Base-by-base conservation (phyloP, 53 echinoderm and acorn worm species). In the Hippasteria phrygiana region DNA sequence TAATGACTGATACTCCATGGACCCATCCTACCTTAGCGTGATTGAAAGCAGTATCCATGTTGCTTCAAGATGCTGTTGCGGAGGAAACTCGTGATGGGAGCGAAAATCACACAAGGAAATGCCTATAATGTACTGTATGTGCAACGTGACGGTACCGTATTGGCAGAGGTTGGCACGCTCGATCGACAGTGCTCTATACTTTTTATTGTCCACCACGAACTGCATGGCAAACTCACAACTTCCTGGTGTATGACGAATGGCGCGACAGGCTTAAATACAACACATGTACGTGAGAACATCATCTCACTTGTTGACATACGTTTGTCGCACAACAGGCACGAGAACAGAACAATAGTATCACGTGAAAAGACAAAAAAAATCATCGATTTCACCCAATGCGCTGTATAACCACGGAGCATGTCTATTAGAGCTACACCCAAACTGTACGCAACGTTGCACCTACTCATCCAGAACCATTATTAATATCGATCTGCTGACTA, bases 271-370 rank as follows among this genome's bases (percentile, higher is more conserved):
- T 6, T 18, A 3, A 77, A 41, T 29, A 51, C 20, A 34, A 62
- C n/a, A 62, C 62, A 1, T 10, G 4, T 26, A 62, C 62, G 7
- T 10, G 4, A 33, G 77, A 77, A 34, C 59, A 39, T 59, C 40
- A 24, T 27, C 55, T 8, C 39, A 55, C 59, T 78, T 78, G 78
- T 78, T 78, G 78, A 78, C 78, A 55, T 78, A 55, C 78, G 18
- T 10, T 59, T 78, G 54, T 35, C 22, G 20, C 55, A 78, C 59
- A 56, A 59, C 55, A 78, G 59, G 78, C 78, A n/a, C 24, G 76
- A 29, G 36, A 76, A 33, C 33, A n/a, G 53, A 50, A 76, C n/a
- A n/a, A n/a, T n/a, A n/a, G n/a, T n/a, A 76, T 31, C 76, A 16
- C 48, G 35, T 76, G 76, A 76, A 59, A 26, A 18, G 20, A 51